Evolutionary conservation across 2,113 vertebrate species (phyloP), one percentile per base, ranked within the genome.

Genomic region (Illadopsis cleaveri): DNA sequence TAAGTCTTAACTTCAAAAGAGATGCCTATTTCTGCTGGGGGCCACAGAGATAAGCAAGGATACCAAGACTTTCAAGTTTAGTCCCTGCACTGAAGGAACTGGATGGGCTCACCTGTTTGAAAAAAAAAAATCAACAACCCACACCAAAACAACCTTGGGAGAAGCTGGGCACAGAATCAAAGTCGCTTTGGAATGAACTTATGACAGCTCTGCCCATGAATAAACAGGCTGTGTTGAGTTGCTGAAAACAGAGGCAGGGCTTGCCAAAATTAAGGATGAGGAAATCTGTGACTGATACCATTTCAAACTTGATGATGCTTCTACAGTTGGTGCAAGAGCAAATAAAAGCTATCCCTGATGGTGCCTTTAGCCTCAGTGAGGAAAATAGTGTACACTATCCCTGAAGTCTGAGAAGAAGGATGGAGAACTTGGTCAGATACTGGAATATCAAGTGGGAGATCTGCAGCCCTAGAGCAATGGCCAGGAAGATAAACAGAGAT

Each of bases 1-100:
- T 94, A 95, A 93, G 33, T 80, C 16, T 45, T 88, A 72, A 73
- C 90, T 94, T 96, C 92, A 96, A 94, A 95, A 89, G 90, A 86
- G 42, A 77, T 81, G 62, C 37, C 68, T 80, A 2, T 38, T 21
- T 90, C 76, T 95, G 86, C 90, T 93, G 28, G 50, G 50, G 33
- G 71, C 88, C 68, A 88, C 44, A 90, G 68, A 95, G 92, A 89
- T 94, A 96, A 95, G 92, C 47, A 84, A 71, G 38, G 81, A 91
- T 89, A 78, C 65, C 69, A 75, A 93, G 95, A 89, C 51, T 93
- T 96, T 94, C 61, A 89, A 60, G 87, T 87, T 60, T 65, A 69
- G 80, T 30, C 76, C 90, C 61, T n/a, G 27, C 53, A 53, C 17
- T 61, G 58, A 91, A 91, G 65, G 35, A 81, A 82, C 11, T 62